Evolutionary conservation across 1,140 invertebrate genomes (phyloP).

Genomic region (Aphis craccivora): DNA sequence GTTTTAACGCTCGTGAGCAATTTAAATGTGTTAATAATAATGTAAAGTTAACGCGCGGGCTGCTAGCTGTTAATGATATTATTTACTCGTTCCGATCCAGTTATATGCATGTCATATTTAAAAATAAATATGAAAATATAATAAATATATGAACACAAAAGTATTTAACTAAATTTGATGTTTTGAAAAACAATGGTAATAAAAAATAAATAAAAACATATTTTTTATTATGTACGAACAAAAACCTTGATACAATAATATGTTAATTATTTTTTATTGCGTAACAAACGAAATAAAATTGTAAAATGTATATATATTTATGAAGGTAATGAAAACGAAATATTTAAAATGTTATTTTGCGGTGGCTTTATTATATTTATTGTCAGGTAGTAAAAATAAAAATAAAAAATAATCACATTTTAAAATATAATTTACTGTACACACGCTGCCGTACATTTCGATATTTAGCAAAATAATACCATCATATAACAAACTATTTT

Average conservation of each 20-base stretch:
- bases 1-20: not conserved
- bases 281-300: not conserved
- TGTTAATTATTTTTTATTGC: conserved; percentile 10
- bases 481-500: not conserved
- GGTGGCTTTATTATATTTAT: not conserved
- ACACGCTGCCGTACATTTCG: not conserved
- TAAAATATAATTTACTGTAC: not conserved
- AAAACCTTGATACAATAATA: not conserved
- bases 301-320: not conserved
- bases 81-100: not conserved
- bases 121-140: too few relatives aligned
- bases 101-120: not conserved
- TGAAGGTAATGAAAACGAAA: not conserved
- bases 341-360: not conserved
- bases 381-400: not conserved
- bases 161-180: not conserved
- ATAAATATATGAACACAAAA: not conserved
- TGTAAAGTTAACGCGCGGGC: not conserved
- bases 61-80: not conserved
- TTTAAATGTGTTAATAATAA: not conserved
- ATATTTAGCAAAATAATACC: not conserved
- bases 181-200: not conserved
- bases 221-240: not conserved
- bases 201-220: not conserved
- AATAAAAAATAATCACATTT: not conserved